Evolutionary conservation across 2,113 vertebrate species (phyloP).

Genomic region (Caranx melampygus): DNA sequence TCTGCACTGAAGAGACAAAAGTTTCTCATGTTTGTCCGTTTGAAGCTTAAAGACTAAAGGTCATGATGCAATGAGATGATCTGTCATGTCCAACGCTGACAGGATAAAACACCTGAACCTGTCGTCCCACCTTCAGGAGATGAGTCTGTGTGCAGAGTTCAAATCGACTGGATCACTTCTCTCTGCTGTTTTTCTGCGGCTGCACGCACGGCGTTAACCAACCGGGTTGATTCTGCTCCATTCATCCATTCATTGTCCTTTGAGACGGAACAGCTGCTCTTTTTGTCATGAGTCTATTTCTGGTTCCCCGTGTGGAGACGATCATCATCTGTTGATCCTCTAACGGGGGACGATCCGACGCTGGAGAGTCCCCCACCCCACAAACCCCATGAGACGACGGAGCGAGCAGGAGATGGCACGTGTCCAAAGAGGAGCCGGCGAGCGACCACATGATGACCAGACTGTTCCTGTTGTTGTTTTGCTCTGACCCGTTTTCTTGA

Average conservation of each 20-base stretch:
- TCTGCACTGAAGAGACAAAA: too few relatives aligned
- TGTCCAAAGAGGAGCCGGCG: not conserved
- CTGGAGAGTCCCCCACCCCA: not conserved
- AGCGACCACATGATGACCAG: not conserved
- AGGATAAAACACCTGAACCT: too few relatives aligned
- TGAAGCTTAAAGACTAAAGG: not conserved
- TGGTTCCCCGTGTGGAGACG: not conserved
- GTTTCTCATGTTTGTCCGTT: too few relatives aligned
- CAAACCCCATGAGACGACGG: not conserved
- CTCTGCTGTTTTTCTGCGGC: not conserved
- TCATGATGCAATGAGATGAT: not conserved
- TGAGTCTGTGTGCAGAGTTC: too few relatives aligned
- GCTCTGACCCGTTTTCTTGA: constrained; percentile 25
- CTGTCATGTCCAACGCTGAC: too few relatives aligned
- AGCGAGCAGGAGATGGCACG: not conserved
- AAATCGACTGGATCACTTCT: constrained; percentile 1
- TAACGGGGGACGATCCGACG: not conserved
- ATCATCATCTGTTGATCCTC: constrained; percentile 14
- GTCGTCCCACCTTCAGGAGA: too few relatives aligned
- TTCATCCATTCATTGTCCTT: constrained; percentile 1
- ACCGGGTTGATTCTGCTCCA: constrained; percentile 3
- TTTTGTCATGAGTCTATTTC: constrained; percentile 29
- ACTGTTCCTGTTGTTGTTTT: not conserved
- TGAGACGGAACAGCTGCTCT: constrained; percentile 42
- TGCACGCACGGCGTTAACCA: not conserved